Conservation (phyloP, 1,140 invertebrate species). For the Drosophila jambulina region DNA sequence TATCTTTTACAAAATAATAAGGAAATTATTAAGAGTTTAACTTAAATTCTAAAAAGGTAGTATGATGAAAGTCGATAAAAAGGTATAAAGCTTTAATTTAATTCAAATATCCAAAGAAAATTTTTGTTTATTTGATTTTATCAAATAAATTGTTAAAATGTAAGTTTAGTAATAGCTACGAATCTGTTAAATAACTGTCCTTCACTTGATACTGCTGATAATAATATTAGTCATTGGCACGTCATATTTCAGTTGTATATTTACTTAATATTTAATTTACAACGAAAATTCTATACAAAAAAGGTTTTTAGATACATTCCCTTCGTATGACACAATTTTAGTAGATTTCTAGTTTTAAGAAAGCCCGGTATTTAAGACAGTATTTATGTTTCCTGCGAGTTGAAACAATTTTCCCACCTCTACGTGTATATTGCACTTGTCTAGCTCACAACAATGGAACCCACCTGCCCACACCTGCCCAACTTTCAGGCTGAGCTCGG, state of each 20-base stretch:
- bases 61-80: too few relatives aligned
- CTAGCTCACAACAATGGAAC: neutral
- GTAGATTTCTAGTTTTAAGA: neutral
- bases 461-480: neutral
- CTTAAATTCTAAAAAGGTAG: neutral
- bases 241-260: neutral
- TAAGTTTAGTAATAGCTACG: too few relatives aligned
- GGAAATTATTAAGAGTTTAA: neutral
- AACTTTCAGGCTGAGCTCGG: conserved; percentile 4
- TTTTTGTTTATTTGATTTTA: too few relatives aligned
- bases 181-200: too few relatives aligned
- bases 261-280: neutral
- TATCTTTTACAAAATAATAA: neutral
- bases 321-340: neutral
- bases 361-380: neutral
- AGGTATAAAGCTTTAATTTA: too few relatives aligned
- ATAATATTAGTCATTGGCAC: neutral
- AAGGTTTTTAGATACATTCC: too few relatives aligned
- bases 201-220: neutral
- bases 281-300: neutral
- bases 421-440: conserved; percentile 6
- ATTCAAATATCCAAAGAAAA: too few relatives aligned
- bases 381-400: neutral
- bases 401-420: neutral
- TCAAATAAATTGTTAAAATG: too few relatives aligned